phyloP scores from a whole-genome alignment of 2,888 invertebrate genomes.

The Stenchaetothrips biformis region DNA sequence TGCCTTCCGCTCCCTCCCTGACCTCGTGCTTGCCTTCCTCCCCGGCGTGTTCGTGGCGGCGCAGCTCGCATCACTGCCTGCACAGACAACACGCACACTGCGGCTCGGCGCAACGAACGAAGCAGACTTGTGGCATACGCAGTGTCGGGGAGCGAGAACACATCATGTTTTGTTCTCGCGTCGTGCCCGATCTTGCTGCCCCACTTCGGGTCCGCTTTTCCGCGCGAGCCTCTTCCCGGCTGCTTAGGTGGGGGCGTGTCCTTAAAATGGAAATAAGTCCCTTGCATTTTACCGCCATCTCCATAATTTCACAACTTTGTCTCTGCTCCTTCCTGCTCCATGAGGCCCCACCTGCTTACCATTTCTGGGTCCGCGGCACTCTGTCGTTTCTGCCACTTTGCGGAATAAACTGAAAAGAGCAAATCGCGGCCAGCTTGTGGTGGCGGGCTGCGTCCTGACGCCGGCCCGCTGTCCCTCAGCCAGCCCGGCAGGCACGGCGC shows the following conservation, averaged over 20 bases:
- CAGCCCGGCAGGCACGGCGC: too few species aligned
- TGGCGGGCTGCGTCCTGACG: too few species aligned
- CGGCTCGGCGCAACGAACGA: too few species aligned
- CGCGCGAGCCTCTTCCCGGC: neutral
- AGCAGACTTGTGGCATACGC: too few species aligned
- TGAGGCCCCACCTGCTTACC: constrained; percentile 3
- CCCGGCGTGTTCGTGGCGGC: neutral
- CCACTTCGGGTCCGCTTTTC: neutral
- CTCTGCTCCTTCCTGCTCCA: neutral
- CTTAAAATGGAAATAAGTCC: constrained; percentile 19
- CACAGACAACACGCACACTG: too few species aligned
- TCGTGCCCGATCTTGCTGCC: neutral
- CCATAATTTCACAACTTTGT: constrained; percentile 23
- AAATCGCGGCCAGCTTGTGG: too few species aligned
- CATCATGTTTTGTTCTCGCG: neutral
- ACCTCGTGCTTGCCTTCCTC: neutral
- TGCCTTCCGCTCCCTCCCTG: neutral
- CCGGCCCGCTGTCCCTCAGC: too few species aligned
- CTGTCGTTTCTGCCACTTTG: too few species aligned
- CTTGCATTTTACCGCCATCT: constrained; percentile 19
- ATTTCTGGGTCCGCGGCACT: neutral
- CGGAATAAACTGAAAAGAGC: too few species aligned
- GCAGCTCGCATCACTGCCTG: neutral
- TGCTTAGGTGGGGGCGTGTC: neutral
- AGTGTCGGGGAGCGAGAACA: too few species aligned